Conservation (phyloP, 2,888 invertebrate genomes). For the Cheilosia pagana region DNA sequence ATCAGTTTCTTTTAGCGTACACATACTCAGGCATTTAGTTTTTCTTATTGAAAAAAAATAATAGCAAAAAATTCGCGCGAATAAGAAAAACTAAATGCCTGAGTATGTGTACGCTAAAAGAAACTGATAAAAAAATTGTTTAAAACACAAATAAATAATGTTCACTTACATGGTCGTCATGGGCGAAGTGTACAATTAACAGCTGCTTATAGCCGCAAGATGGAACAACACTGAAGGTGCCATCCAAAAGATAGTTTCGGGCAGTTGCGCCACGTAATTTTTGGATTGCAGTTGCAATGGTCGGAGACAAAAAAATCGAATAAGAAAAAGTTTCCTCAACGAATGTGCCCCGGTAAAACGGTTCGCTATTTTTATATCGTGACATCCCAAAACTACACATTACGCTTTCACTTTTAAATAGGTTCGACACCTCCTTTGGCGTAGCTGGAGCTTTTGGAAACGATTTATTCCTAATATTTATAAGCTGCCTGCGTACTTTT, state of each 20-base stretch:
- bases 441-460: conserved; percentile 3
- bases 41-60: not conserved
- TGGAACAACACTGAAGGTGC: conserved; percentile 21
- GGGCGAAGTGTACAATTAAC: not conserved
- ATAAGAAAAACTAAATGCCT: too few relatives aligned
- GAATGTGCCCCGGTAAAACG: conserved; percentile 7
- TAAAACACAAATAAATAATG: not conserved
- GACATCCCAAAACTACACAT: too few relatives aligned
- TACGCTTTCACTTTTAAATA: conserved; percentile 4
- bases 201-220: conserved; percentile 30
- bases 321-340: conserved; percentile 12
- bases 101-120: not conserved
- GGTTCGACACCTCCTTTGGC: not conserved
- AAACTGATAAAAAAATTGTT: not conserved
- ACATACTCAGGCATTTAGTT: not conserved
- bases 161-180: conserved; percentile 20
- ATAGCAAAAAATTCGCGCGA: not conserved
- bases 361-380: not conserved
- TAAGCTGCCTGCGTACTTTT: conserved; percentile 6
- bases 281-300: conserved; percentile 18
- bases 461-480: conserved; percentile 10
- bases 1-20: not conserved
- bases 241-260: conserved; percentile 20
- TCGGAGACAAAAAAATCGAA: conserved; percentile 25
- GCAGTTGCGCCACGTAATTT: not conserved